Evolutionary conservation across 2,888 invertebrate species (phyloP).

Genomic region (Eledona agricola): DNA sequence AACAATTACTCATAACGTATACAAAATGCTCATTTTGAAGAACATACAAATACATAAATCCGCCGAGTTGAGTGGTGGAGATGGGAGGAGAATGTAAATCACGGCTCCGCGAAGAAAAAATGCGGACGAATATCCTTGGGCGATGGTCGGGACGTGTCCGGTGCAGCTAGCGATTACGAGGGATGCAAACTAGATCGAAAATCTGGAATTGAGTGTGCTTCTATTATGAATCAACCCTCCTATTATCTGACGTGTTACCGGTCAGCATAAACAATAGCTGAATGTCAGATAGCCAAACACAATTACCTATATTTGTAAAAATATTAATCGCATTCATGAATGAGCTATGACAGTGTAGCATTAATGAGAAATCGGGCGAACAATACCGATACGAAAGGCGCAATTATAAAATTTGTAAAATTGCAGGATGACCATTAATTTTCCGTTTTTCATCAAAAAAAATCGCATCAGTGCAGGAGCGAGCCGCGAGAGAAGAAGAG

Average conservation of each 20-base stretch:
- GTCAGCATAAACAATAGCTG: constrained; percentile 56
- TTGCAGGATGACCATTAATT: constrained; percentile 56
- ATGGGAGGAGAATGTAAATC: constrained; percentile 23
- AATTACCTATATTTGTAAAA: constrained; percentile 60
- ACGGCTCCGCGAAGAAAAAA: constrained; percentile 9
- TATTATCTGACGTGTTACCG: constrained; percentile 55
- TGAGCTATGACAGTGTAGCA: constrained; percentile 46
- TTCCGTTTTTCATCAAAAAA: constrained; percentile 28
- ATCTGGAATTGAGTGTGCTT: constrained; percentile 44
- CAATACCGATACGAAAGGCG: constrained; percentile 51
- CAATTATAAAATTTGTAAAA: constrained; percentile 60
- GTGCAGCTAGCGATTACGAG: constrained; percentile 33
- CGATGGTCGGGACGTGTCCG: no score
- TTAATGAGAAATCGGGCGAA: constrained; percentile 52
- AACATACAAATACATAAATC: constrained; percentile 24
- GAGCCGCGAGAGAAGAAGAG: constrained; percentile 30
- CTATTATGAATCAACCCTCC: constrained; percentile 52
- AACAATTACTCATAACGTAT: constrained; percentile 37
- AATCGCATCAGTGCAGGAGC: constrained; percentile 12
- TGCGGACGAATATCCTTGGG: background rate
- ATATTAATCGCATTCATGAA: constrained; percentile 56
- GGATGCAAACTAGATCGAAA: constrained; percentile 36
- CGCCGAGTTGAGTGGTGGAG: no score
- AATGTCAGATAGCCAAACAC: constrained; percentile 59
- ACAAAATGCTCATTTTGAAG: constrained; percentile 32